phyloP scores from a whole-genome alignment of 2,797 vertebrate species.

The Dendrocincla fuliginosa region DNA sequence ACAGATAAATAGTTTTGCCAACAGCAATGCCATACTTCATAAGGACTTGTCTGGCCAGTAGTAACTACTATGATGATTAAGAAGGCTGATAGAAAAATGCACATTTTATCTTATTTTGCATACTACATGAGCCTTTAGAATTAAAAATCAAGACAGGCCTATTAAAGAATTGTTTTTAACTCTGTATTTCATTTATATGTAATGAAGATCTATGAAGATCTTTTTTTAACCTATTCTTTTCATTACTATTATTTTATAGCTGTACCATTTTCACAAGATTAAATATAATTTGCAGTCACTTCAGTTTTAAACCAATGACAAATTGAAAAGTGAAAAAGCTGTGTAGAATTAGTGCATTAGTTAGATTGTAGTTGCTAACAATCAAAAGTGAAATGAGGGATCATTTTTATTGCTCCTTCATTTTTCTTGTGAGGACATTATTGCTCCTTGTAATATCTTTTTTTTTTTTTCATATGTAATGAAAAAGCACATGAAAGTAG shows the following conservation, averaged over 20 bases:
- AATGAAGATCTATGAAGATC: not conserved
- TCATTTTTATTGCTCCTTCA: not conserved
- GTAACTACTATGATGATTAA: slow-evolving; percentile 68
- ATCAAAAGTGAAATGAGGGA: not conserved
- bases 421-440: not conserved
- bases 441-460: not conserved
- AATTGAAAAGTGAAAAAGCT: not conserved
- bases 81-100: slow-evolving; percentile 65
- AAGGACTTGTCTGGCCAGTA: slow-evolving; percentile 72
- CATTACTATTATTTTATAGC: not conserved
- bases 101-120: slow-evolving; percentile 50
- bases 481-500: not conserved
- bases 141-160: slow-evolving; percentile 30
- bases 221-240: not conserved
- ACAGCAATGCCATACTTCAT: slow-evolving; percentile 81
- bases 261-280: not conserved
- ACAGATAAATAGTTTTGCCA: slow-evolving; percentile 81
- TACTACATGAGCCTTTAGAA: slow-evolving; percentile 46
- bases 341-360: not conserved
- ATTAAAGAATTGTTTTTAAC: slow-evolving; percentile 30
- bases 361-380: not conserved
- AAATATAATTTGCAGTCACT: not conserved
- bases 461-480: not conserved
- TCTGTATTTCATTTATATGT: not conserved
- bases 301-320: not conserved